Evolutionary conservation across 2,888 invertebrate genomes (phyloP).

Genomic region (Harpalus rufipes): DNA sequence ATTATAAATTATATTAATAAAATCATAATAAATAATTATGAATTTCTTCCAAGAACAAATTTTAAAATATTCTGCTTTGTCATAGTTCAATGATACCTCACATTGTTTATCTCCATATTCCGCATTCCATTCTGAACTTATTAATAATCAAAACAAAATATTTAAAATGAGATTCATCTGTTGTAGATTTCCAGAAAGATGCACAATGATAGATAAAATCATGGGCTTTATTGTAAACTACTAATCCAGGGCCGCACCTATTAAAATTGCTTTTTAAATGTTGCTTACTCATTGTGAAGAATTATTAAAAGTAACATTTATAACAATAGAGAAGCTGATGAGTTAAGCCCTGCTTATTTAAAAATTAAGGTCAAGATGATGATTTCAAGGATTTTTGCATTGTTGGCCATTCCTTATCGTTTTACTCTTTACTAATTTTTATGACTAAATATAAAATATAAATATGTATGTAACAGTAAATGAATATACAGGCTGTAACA

Average conservation of each 20-base stretch:
- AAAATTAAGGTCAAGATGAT: slow-evolving; percentile 28
- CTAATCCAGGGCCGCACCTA: slow-evolving; percentile 26
- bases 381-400: slow-evolving; percentile 28
- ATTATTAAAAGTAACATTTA: slow-evolving; percentile 47
- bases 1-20: not conserved
- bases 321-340: slow-evolving; percentile 42
- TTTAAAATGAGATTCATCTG: slow-evolving; percentile 37
- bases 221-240: slow-evolving; percentile 23
- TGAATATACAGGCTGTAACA: no score
- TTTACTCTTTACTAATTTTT: not conserved
- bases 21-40: not conserved
- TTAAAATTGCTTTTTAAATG: slow-evolving; percentile 47
- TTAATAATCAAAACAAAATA: slow-evolving; percentile 11
- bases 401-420: not conserved
- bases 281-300: slow-evolving; percentile 29
- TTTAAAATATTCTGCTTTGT: slow-evolving; percentile 20
- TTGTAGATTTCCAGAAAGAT: slow-evolving; percentile 25
- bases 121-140: slow-evolving; percentile 17
- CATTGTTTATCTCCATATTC: slow-evolving; percentile 26
- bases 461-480: no score
- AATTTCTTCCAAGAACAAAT: slow-evolving; percentile 28
- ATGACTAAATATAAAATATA: no score
- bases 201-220: slow-evolving; percentile 24
- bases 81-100: slow-evolving; percentile 38
- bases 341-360: slow-evolving; percentile 44